These are phyloP conservation scores for Antitype chi DNA, from an alignment of 2,888 invertebrate species.

Conservation along the genomic window DNA sequence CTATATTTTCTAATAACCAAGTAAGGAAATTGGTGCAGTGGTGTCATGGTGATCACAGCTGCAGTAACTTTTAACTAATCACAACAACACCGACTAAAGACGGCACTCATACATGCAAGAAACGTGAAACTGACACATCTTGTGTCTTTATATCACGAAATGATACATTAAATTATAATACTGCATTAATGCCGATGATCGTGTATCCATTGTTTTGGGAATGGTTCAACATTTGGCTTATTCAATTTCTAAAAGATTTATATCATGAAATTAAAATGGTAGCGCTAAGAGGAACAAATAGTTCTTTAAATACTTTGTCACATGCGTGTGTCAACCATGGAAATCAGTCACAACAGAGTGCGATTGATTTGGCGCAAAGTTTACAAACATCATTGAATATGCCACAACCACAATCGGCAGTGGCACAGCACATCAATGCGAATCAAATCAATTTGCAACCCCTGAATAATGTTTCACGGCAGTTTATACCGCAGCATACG, in stretches of 20 bases:
- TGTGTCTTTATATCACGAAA: conserved; percentile 42
- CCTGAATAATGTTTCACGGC: conserved; percentile 80
- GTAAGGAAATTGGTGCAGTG: conserved; percentile 69
- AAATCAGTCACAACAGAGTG: conserved; percentile 77
- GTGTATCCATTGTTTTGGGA: conserved; percentile 87
- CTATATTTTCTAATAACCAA: conserved; percentile 69
- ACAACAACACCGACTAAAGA: conserved; percentile 37
- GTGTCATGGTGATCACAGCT: conserved; percentile 56
- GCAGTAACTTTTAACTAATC: conserved; percentile 45
- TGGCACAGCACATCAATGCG: conserved; percentile 76
- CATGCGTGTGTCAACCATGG: conserved; percentile 82
- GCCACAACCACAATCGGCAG: conserved; percentile 79
- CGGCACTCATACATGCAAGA: conserved; percentile 22
- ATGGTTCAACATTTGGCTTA: conserved; percentile 88
- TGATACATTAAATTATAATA: conserved; percentile 48
- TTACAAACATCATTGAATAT: conserved; percentile 83
- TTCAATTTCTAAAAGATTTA: conserved; percentile 86
- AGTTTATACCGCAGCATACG: conserved; percentile 77
- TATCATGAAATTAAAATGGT: conserved; percentile 90
- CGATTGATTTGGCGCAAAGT: conserved; percentile 81
- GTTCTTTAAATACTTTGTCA: conserved; percentile 80
- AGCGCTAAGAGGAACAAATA: conserved; percentile 84
- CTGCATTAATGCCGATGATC: conserved; percentile 82
- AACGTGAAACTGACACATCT: conserved; percentile 33
- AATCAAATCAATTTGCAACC: conserved; percentile 81